Evolutionary conservation across 2,113 vertebrate genomes (phyloP).

Genomic region (Mesitornis unicolor): DNA sequence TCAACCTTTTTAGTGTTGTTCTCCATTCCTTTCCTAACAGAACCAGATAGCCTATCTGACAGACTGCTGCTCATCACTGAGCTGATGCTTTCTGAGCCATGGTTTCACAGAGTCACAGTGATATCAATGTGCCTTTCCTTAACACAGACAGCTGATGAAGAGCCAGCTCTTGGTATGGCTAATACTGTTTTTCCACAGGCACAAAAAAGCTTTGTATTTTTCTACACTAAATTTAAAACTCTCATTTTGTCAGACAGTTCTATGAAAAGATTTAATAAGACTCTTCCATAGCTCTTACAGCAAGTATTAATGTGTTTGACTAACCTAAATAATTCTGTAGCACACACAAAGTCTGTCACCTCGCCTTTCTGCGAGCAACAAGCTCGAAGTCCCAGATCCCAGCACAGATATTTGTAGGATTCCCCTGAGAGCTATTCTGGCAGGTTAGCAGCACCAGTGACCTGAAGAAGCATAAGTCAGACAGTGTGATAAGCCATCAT

Average conservation of each 20-base stretch:
- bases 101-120: background rate
- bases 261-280: background rate
- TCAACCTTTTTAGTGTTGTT: too few relatives aligned
- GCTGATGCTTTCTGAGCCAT: background rate
- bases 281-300: background rate
- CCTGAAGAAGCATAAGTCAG: background rate
- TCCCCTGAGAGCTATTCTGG: background rate
- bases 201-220: background rate
- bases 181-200: background rate
- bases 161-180: background rate
- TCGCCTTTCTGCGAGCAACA: background rate
- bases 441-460: background rate
- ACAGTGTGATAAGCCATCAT: background rate
- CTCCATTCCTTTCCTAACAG: too few relatives aligned
- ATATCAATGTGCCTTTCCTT: background rate
- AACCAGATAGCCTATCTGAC: background rate
- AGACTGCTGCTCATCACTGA: background rate
- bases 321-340: background rate
- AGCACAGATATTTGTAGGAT: background rate
- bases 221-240: background rate
- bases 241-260: background rate
- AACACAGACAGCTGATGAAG: background rate
- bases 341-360: background rate
- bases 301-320: background rate
- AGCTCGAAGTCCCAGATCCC: background rate